A percentile compares a stretch with the other conserved stretches of the same genome.
Evolutionary conservation across 2,888 invertebrate genomes (phyloP).

Genomic region (Orthosia gothica): DNA sequence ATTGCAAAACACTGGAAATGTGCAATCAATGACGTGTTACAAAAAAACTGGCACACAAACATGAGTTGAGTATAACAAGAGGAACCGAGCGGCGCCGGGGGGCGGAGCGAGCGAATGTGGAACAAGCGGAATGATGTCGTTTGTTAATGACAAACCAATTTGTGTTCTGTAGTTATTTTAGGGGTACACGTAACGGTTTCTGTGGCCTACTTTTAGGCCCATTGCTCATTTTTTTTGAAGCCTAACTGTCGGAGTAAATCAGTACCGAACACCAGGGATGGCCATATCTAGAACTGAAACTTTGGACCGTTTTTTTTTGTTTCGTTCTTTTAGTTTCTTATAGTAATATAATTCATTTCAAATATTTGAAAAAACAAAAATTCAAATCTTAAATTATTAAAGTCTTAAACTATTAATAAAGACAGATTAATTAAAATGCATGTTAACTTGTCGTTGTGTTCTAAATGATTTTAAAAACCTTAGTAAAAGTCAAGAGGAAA

Average conservation of each 20-base stretch:
- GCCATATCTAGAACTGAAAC: background rate
- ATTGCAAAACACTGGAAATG: conserved; percentile 39
- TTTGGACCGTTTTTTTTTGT: background rate
- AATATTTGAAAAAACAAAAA: too few relatives aligned
- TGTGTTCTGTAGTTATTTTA: conserved; percentile 55
- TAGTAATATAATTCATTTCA: too few relatives aligned
- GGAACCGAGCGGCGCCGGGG: conserved; percentile 70
- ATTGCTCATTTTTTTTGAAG: conserved; percentile 47
- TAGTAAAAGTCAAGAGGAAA: background rate
- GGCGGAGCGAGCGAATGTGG: conserved; percentile 63
- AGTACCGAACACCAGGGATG: background rate
- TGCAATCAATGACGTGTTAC: conserved; percentile 26
- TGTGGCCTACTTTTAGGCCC: conserved; percentile 34
- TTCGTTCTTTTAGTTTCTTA: background rate
- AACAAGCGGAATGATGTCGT: conserved; percentile 64
- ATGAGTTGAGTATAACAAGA: conserved; percentile 80
- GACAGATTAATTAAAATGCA: background rate
- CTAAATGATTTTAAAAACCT: background rate
- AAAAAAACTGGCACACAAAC: conserved; percentile 71
- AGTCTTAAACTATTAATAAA: too few relatives aligned
- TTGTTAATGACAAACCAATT: conserved; percentile 66
- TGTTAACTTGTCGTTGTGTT: background rate
- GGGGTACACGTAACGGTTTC: conserved; percentile 45
- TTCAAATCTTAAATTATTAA: background rate
- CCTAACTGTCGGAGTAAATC: conserved; percentile 12